Conservation (phyloP, 2,113 vertebrate genomes). For the Suricata suricatta region DNA sequence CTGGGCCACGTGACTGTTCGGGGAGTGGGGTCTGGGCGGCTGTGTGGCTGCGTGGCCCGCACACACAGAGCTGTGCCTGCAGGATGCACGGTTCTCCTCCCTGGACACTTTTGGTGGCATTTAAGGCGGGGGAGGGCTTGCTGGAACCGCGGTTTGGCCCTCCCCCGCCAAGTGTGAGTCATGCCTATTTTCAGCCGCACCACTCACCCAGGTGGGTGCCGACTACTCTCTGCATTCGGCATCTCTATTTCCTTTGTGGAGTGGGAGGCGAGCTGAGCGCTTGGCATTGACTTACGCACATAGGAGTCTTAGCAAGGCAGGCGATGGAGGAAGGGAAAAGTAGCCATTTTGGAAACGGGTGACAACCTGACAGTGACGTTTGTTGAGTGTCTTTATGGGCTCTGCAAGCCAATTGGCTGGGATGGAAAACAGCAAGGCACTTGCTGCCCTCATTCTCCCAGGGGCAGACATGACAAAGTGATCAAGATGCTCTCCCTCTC, state of each 20-base stretch:
- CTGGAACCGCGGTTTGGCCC: not conserved
- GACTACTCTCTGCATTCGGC: not conserved
- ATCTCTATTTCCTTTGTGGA: accelerated
- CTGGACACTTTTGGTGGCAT: not conserved
- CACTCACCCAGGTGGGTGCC: slow-evolving; percentile 11
- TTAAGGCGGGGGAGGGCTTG: accelerated
- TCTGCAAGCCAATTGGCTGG: not conserved
- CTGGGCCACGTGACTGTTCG: not conserved
- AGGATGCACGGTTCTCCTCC: not conserved
- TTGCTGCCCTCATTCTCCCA: not conserved
- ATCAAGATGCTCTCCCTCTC: accelerated
- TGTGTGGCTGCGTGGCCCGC: accelerated
- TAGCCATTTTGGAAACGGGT: not conserved
- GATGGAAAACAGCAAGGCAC: accelerated
- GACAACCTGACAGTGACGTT: not conserved
- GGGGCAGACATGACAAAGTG: not conserved
- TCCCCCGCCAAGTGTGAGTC: not conserved
- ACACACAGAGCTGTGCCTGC: slow-evolving; percentile 18
- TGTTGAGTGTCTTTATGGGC: not conserved
- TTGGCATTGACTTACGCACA: accelerated
- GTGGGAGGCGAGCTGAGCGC: not conserved
- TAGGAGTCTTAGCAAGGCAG: not conserved
- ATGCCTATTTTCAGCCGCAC: not conserved
- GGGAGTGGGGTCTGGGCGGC: not conserved
- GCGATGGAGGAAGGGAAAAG: not conserved